These are phyloP conservation scores for Philonicus albiceps DNA, from an alignment of 2,888 invertebrate genomes.

Conservation along the genomic window DNA sequence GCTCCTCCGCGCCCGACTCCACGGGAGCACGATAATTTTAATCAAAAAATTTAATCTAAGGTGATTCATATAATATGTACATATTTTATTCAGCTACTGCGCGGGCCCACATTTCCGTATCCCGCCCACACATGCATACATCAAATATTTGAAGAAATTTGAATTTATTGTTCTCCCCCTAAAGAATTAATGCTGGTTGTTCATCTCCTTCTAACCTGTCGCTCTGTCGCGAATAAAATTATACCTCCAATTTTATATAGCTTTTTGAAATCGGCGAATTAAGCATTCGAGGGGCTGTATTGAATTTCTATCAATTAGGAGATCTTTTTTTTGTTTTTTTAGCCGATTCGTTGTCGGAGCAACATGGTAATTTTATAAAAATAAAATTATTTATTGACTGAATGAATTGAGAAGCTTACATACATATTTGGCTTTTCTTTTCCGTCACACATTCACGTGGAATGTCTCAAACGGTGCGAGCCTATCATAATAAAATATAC, in stretches of 20 bases:
- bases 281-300: background rate
- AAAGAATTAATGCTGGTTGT: background rate
- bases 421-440: no score
- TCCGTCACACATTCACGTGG: no score
- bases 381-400: background rate
- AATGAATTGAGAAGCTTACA: background rate
- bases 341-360: background rate
- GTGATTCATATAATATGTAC: slow-evolving; percentile 32
- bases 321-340: background rate
- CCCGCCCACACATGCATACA: background rate
- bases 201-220: background rate
- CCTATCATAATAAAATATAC: no score
- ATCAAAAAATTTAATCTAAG: slow-evolving; percentile 34
- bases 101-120: background rate
- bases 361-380: background rate
- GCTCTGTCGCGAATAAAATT: background rate
- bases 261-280: background rate
- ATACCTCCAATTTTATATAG: background rate
- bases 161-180: slow-evolving; percentile 24
- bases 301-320: background rate
- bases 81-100: slow-evolving; percentile 21
- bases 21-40: slow-evolving; percentile 29
- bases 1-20: background rate
- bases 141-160: slow-evolving; percentile 32
- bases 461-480: no score